Base-by-base conservation (phyloP, 2,888 invertebrate species). In the Hydropsyche betteni region DNA sequence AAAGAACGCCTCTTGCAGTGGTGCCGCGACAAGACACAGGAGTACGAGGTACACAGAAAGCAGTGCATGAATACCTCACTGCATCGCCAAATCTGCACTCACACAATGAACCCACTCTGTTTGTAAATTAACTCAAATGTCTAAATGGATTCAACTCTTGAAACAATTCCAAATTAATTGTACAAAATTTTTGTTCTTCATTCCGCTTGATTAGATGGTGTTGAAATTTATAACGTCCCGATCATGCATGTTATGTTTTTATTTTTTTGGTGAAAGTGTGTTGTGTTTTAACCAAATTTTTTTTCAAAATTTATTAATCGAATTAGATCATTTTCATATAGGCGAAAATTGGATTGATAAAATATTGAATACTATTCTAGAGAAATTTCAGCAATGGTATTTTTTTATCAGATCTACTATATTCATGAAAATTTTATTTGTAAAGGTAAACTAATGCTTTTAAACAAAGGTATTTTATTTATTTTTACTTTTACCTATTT, bases 1-100 rank as follows among this genome's bases (percentile, higher is more conserved):
- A 98, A 98, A 92, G 97, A 98, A 86, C 92, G 96, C 87, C 91
- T 98, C 86, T 92, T 98, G 88, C 92, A 94, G 87, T 98, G 98
- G 98, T 96, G 96, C 90, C 94, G 95, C 88, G 93, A 94, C 89
- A 97, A 97, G 92, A 97, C 97, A 83, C 93, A 94, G 90, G 97
- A 95, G 90, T 98, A 98, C 89, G 94, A 97, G 94, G 98, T 97
- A 94, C 86, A 81, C 82, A 80, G 12, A 68, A 52, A 6, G 75
- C 53, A 75, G 69, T 36, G 58, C 69, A 58, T 69, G 69, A n/a
- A 6, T 69, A 44, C 36, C 38, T 72, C 72, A 72, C 61, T n/a
- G 33, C 72, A 72, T 38, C 55, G 72, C 72, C 34, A 8, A 55
- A 55, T 24, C n/a, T 58, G 58, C 58, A 58, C 58, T 58, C 64